Base-by-base conservation (phyloP, 2,113 vertebrate genomes). In the Sphyrna mokarran region DNA sequence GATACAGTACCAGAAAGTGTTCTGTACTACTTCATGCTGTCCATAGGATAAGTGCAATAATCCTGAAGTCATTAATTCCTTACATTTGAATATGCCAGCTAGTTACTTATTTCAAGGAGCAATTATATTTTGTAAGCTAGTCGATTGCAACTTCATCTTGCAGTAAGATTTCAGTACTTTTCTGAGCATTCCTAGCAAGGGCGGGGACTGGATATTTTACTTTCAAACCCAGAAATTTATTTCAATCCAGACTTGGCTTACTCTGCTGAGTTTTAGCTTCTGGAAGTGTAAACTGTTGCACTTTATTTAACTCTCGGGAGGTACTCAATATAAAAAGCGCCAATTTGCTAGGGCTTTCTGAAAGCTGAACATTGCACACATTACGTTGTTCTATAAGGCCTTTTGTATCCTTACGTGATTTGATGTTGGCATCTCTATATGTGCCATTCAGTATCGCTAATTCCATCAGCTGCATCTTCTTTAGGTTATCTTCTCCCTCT, bases 401-500 rank as follows among this genome's bases (percentile, higher is more conserved):
- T 40, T 43, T 69, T 96, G 97, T 96, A 96, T 97, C 96, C 99
- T 99, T 99, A 99, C 99, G 98, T 98, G 98, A 99, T 98, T 99
- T 99, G 97, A 99, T 98, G 98, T 99, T 99, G 98, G 99, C 99
- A 96, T 99, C 99, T 98, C 99, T 98, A 98, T 99, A 99, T 95
- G 99, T 99, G 97, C 99, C 99, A 48, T 99, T 99, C 97, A 99
- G 98, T 97, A 99, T 99, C 96, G 99, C 99, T 96, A 99, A 98
- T 97, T 99, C 99, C 99, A 99, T 99, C 98, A 99, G 97, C 97
- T 99, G 99, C 99, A 99, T 99, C 97, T 99, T 99, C 97, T 99
- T 99, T 98, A 99, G 98, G 97, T 98, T 99, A 98, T 99, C 99
- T 97, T 99, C 99, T 96, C 99, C 99, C 97, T 99, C 99, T 61